phyloP scores from a whole-genome alignment of 2,888 invertebrate species.

The Scaptomyza flava region DNA sequence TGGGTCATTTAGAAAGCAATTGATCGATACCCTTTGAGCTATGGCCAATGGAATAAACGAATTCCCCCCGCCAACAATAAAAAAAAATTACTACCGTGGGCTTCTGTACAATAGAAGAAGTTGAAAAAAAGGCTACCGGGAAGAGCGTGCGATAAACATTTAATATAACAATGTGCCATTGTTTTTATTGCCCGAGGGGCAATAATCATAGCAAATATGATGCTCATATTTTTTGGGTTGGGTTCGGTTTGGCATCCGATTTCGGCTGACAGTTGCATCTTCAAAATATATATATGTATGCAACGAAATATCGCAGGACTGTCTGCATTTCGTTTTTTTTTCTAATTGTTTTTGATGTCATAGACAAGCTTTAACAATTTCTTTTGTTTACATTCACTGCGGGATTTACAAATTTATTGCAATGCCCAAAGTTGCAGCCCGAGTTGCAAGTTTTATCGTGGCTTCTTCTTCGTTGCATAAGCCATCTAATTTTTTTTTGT shows the following conservation, averaged over 20 bases:
- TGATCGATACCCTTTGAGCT: slow-evolving; percentile 55
- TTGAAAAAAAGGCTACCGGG: slow-evolving; percentile 71
- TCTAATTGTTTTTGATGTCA: slow-evolving; percentile 61
- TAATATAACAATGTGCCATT: slow-evolving; percentile 74
- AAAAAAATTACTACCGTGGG: slow-evolving; percentile 70
- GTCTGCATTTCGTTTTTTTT: slow-evolving; percentile 46
- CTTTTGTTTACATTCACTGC: slow-evolving; percentile 40
- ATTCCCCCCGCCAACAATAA: slow-evolving; percentile 14
- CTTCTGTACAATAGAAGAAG: slow-evolving; percentile 54
- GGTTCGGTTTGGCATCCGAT: slow-evolving; percentile 11
- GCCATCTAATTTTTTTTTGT: slow-evolving; percentile 64
- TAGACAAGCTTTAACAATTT: slow-evolving; percentile 28
- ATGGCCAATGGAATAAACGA: slow-evolving; percentile 15
- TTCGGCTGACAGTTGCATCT: slow-evolving; percentile 29
- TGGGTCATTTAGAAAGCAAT: slow-evolving; percentile 81
- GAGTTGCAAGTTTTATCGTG: slow-evolving; percentile 54
- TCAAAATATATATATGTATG: not conserved
- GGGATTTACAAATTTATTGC: slow-evolving; percentile 72
- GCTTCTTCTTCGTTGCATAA: slow-evolving; percentile 78
- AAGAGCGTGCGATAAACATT: slow-evolving; percentile 71
- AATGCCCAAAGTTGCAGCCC: slow-evolving; percentile 43
- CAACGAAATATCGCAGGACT: not conserved
- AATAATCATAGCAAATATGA: slow-evolving; percentile 21
- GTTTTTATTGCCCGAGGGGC: slow-evolving; percentile 64
- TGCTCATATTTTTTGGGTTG: slow-evolving; percentile 37